phyloP scores from a whole-genome alignment of 2,797 vertebrate genomes.

The Lacerta viridis region DNA sequence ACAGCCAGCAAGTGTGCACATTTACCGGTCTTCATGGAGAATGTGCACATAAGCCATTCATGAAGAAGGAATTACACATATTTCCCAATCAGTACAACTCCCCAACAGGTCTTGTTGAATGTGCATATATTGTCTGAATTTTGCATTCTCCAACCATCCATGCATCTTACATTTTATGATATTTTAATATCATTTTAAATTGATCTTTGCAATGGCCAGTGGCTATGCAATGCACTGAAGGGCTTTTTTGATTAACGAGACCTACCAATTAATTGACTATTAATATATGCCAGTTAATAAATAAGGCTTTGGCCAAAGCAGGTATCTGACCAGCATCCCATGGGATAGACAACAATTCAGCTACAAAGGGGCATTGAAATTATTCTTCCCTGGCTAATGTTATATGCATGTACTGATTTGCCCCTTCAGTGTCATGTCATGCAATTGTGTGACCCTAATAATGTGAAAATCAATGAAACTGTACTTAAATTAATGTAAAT shows the following conservation, averaged over 20 bases:
- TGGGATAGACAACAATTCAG: neutral
- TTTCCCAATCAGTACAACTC: too few species aligned
- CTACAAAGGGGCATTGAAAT: neutral
- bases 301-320: neutral
- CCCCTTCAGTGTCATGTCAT: neutral
- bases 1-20: too few species aligned
- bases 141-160: too few species aligned
- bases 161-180: neutral
- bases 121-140: too few species aligned
- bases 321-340: neutral
- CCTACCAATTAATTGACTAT: neutral
- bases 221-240: neutral
- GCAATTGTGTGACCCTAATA: neutral
- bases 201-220: neutral
- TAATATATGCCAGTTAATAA: neutral
- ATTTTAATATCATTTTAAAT: neutral
- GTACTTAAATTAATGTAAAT: neutral
- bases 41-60: too few species aligned
- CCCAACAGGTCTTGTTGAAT: too few species aligned
- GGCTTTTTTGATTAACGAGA: neutral
- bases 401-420: neutral
- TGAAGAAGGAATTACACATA: too few species aligned
- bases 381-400: neutral
- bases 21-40: too few species aligned
- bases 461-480: neutral